A percentile compares a stretch with the other conserved stretches of the same genome.
Conservation (phyloP, 2,888 invertebrate genomes). For the Cyaniris semiargus region DNA sequence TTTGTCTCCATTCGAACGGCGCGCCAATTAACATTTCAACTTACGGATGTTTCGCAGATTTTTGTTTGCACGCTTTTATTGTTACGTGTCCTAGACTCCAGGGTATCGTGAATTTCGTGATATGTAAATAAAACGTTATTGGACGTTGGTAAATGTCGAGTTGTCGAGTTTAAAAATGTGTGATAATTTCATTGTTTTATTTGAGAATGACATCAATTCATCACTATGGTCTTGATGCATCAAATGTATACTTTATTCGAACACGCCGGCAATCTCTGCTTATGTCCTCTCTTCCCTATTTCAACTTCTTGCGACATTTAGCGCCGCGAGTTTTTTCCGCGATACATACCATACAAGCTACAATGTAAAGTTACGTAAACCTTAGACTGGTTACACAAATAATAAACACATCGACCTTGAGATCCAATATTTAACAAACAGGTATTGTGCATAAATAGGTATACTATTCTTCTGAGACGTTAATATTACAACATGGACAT, state of each 20-base stretch:
- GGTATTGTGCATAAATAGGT: constrained; percentile 4
- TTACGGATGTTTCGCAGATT: not conserved
- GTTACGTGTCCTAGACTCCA: not conserved
- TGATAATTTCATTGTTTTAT: too few species aligned
- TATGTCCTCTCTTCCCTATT: not conserved
- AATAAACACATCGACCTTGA: not conserved
- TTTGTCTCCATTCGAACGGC: not conserved
- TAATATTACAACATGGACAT: not conserved
- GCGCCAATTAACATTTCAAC: constrained; percentile 3
- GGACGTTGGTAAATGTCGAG: not conserved
- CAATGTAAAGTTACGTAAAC: not conserved
- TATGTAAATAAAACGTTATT: not conserved
- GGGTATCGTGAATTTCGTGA: not conserved
- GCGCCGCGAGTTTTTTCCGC: not conserved
- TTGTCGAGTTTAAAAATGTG: not conserved
- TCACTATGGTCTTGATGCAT: too few species aligned
- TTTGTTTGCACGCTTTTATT: not conserved
- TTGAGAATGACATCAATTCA: too few species aligned
- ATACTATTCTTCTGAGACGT: not conserved
- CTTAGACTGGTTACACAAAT: not conserved
- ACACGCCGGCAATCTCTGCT: not conserved
- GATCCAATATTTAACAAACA: constrained; percentile 7
- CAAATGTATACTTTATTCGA: not conserved
- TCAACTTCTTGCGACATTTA: not conserved
- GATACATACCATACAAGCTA: not conserved